A percentile compares a stretch with the other conserved stretches of the same genome.
phyloP scores from a whole-genome alignment of 2,797 vertebrate genomes.

The Urophycis tenuis region DNA sequence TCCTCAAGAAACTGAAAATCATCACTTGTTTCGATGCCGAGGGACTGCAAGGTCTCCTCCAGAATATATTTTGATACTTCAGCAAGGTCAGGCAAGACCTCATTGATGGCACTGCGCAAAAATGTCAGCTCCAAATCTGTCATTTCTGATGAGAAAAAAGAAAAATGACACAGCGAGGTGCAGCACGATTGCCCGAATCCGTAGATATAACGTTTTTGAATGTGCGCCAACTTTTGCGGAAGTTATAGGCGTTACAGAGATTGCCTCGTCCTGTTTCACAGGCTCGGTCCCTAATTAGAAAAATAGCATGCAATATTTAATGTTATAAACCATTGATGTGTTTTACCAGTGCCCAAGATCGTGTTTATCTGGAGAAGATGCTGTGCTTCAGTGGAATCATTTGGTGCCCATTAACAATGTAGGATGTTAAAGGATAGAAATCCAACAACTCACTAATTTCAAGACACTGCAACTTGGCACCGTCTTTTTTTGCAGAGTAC shows the following conservation, averaged over 20 bases:
- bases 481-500: slow-evolving; percentile 29
- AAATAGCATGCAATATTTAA: too few species aligned
- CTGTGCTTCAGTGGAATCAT: slow-evolving; percentile 30
- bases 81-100: slow-evolving; percentile 38
- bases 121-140: slow-evolving; percentile 22
- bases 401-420: slow-evolving; percentile 26
- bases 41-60: slow-evolving; percentile 28
- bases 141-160: too few species aligned
- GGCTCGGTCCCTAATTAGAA: too few species aligned
- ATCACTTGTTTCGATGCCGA: slow-evolving; percentile 36
- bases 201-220: too few species aligned
- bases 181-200: too few species aligned
- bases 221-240: too few species aligned
- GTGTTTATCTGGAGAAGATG: too few species aligned
- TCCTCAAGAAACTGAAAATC: slow-evolving; percentile 29
- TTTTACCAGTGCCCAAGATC: too few species aligned
- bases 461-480: slow-evolving; percentile 8
- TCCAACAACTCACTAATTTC: slow-evolving; percentile 22
- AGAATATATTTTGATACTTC: slow-evolving; percentile 27
- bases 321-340: too few species aligned
- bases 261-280: too few species aligned
- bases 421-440: slow-evolving; percentile 31
- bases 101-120: slow-evolving; percentile 23
- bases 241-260: too few species aligned
- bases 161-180: too few species aligned